Evolutionary conservation across 2,113 vertebrate genomes (phyloP).

Genomic region (Xiphorhynchus elegans): DNA sequence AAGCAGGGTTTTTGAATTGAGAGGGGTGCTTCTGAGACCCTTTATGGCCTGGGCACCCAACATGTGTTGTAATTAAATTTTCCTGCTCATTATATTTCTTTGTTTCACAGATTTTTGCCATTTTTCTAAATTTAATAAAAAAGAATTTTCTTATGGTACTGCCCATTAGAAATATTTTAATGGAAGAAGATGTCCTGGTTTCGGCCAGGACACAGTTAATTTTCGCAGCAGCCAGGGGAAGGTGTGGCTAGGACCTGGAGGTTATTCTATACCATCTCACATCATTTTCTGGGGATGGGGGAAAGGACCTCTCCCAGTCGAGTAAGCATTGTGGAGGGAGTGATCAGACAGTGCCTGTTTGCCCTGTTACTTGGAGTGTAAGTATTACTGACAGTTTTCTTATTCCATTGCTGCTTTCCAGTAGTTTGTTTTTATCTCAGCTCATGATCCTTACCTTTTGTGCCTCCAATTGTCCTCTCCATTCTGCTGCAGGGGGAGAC

Average conservation of each 20-base stretch:
- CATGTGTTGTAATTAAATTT: too few species aligned
- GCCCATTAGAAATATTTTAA: neutral
- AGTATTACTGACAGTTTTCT: neutral
- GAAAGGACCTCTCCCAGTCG: rapidly evolving
- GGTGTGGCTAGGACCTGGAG: too few species aligned
- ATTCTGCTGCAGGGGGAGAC: rapidly evolving
- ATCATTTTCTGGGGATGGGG: neutral
- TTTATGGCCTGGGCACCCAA: too few species aligned
- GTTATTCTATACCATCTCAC: neutral
- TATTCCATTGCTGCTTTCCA: neutral
- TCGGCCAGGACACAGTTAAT: neutral
- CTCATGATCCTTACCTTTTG: neutral
- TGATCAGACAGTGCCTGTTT: rapidly evolving
- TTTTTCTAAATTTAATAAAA: too few species aligned
- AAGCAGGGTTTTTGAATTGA: too few species aligned
- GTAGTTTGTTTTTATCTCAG: neutral
- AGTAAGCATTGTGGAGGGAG: neutral
- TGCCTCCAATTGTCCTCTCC: neutral
- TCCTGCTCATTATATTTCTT: too few species aligned
- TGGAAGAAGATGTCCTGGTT: neutral
- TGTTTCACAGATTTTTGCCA: too few species aligned
- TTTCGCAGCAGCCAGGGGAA: neutral
- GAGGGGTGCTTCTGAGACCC: too few species aligned
- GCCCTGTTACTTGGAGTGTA: neutral
- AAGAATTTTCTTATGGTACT: neutral